These are phyloP conservation scores for Dendropsophus ebraccatus DNA, from an alignment of 2,113 vertebrate species.

Conservation along the genomic window DNA sequence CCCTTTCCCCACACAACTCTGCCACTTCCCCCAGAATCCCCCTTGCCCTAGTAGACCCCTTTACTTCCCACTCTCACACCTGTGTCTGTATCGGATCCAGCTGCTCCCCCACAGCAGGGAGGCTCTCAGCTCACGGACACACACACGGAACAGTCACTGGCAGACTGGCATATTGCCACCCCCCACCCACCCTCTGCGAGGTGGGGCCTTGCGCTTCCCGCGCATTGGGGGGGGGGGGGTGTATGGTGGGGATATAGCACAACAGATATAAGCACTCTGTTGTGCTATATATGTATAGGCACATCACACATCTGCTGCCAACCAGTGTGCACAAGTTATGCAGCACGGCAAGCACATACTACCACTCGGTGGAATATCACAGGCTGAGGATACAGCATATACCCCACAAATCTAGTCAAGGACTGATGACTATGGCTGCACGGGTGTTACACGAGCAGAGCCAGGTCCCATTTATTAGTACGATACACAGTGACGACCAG, in stretches of 20 bases:
- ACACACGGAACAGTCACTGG: constrained; percentile 45
- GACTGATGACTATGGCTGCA: too few relatives aligned
- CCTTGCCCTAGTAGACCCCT: not conserved
- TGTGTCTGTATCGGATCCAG: constrained; percentile 30
- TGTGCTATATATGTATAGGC: too few relatives aligned
- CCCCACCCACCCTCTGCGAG: constrained; percentile 30
- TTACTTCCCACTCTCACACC: constrained; percentile 16
- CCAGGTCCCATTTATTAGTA: too few relatives aligned
- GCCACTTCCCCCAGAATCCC: not conserved
- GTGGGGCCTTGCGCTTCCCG: constrained; percentile 38
- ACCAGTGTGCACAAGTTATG: too few relatives aligned
- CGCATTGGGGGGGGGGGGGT: not conserved
- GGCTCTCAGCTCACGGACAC: constrained; percentile 46
- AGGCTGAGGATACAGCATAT: not conserved
- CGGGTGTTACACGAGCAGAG: too few relatives aligned
- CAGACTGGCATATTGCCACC: constrained; percentile 43
- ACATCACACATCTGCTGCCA: too few relatives aligned
- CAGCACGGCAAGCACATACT: too few relatives aligned
- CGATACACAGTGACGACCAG: too few relatives aligned
- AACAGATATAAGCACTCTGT: too few relatives aligned
- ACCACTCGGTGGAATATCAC: too few relatives aligned
- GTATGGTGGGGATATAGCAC: too few relatives aligned
- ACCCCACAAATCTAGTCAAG: too few relatives aligned
- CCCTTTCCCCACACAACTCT: not conserved
- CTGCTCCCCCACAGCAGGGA: constrained; percentile 38